phyloP scores from a whole-genome alignment of 2,797 vertebrate species.

The Megaceryle alcyon region DNA sequence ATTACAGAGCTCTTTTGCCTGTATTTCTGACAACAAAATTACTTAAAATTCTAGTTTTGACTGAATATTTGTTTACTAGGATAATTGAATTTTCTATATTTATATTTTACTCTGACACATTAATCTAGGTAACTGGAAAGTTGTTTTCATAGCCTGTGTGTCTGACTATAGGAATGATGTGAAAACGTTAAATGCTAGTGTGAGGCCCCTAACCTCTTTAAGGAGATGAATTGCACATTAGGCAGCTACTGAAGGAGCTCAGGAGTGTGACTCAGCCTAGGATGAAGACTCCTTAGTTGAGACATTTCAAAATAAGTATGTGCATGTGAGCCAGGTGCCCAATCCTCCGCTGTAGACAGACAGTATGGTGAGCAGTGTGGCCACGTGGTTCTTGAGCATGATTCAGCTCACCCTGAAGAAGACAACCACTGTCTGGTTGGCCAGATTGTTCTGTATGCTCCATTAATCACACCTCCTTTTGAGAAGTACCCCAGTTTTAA shows the following conservation, averaged over 20 bases:
- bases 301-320: not conserved
- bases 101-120: not conserved
- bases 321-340: not conserved
- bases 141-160: not conserved
- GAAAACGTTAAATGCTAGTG: not conserved
- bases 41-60: conserved; percentile 16
- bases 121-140: not conserved
- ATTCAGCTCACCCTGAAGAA: not conserved
- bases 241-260: not conserved
- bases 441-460: not conserved
- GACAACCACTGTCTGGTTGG: not conserved
- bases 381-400: not conserved
- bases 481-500: not conserved
- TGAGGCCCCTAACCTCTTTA: not conserved
- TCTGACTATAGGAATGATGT: not conserved
- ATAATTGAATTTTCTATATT: not conserved
- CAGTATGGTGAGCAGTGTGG: not conserved
- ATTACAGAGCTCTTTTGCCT: not conserved
- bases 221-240: not conserved
- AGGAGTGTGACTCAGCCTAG: not conserved
- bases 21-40: conserved; percentile 24
- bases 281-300: not conserved
- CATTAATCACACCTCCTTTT: not conserved
- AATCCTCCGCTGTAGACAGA: not conserved
- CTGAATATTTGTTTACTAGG: not conserved